Evolutionary conservation across 30 jellyfish, hydroid and myxozoan genomes (phyloP), one percentile per base, ranked within the genome.

Genomic region (Haliclystus octoradiatus): DNA sequence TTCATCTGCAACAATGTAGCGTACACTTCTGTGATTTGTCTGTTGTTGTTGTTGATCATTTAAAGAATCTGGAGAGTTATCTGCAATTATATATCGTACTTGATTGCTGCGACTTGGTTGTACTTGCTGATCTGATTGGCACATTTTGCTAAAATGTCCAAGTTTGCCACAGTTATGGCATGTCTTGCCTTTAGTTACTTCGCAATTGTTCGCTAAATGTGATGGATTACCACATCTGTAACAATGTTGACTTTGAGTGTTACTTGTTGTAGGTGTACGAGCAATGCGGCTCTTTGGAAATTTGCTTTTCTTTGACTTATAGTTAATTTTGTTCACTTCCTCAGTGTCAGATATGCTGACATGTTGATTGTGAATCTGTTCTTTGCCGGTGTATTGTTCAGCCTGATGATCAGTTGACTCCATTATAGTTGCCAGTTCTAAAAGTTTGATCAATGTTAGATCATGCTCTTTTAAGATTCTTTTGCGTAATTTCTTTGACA

Each of bases 351-450:
- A 12, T 28, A 9, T 27, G 75, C 4, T 7, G 24, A 1, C 50
- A 19, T 27, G 63, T 40, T 2, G 25, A 14, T 69, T 28, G 62
- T 69, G 30, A n/a, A 74, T 33, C 9, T 13, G 4, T 27, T 12
- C 26, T 14, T 7, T 30, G 19, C 29, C 19, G 25, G 62, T 29
- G 24, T 60, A 73, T 31, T 73, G 80, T 26, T 29, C 34, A 7
- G 77, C 62, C 33, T 73, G 84, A 26, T 61, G 82, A 31, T 73
- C 77, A 1, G 84, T 26, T 32, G 77, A 32, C 7, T 73, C 82
- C 32, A 33, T 23, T 23, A 57, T 40, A 2, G 1, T 26, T 2
- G 80, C 84, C 2, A 73, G 62, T 32, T 73, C 81, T 1, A 61
- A 1, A 28, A 60, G 5, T 34, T 62, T 73, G 47, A 31, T 69